Base-by-base conservation (phyloP, 2,888 invertebrate species). In the Syrphus vitripennis region DNA sequence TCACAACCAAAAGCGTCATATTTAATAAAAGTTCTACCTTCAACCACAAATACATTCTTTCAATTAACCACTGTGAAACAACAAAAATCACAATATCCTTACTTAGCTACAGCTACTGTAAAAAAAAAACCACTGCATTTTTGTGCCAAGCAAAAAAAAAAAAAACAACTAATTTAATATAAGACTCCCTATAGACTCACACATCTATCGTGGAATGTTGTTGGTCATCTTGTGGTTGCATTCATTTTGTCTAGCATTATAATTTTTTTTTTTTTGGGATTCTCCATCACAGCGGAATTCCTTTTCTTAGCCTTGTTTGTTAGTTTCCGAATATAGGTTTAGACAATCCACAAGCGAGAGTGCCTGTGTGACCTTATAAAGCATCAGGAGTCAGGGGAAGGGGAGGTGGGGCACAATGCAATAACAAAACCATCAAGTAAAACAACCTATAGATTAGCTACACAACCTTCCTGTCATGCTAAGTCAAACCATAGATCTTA, bases 291-390 rank as follows among this genome's bases (percentile, higher is more conserved):
- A 34, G n/a, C n/a, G 78, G 57, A 80, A 77, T 84, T 71, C 67
- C 69, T 63, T n/a, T 45, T 45, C 72, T 48, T 45, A 55, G 72
- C 45, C 84, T 69, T 81, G 81, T 77, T 86, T 72, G 81, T 76
- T 72, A 74, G 72, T 81, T 76, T 86, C 81, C 81, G 69, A 81
- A 81, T 86, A 81, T 72, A 86, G 84, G 76, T 81, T 77, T 50
- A n/a, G n/a, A n/a, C 61, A 72, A 24, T 45, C 69, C 48, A 53
- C 76, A 40, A 84, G 65, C 75, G 84, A 84, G 84, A 84, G 80
- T 84, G 80, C 77, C 34, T 69, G 4, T 1, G 19, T 24, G 55
- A 57, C 80, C 84, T 45, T 80, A 80, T 80, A 84, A 21, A 76
- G 80, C 21, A n/a, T n/a, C n/a, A 70, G 34, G 40, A 29, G 10